These are phyloP conservation scores for Malurus cyaneus DNA, from an alignment of 2,113 vertebrate species.

Conservation along the genomic window DNA sequence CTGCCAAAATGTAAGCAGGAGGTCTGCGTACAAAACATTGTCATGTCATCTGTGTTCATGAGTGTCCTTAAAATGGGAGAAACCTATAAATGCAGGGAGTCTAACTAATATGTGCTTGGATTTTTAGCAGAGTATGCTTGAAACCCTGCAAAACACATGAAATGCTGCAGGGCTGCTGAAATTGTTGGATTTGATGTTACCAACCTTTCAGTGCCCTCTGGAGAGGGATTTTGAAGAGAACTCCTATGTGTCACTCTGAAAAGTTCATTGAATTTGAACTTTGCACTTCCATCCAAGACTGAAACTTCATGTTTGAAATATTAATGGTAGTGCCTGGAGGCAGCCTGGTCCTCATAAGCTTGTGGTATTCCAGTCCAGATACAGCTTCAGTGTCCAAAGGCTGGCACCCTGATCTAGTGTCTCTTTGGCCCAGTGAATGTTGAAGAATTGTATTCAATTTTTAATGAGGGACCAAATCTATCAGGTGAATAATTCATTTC, in stretches of 20 bases:
- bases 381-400: neutral
- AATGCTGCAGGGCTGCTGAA: neutral
- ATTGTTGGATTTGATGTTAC: neutral
- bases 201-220: neutral
- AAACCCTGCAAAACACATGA: neutral
- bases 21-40: neutral
- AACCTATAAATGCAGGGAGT: neutral
- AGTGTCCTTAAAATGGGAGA: neutral
- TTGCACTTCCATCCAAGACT: neutral
- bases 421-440: constrained; percentile 14
- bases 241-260: neutral
- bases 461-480: neutral
- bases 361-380: neutral
- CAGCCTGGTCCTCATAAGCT: neutral
- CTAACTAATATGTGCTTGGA: neutral
- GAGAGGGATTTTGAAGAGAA: constrained; percentile 12
- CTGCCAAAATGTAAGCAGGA: neutral
- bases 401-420: constrained; percentile 14
- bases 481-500: constrained; percentile 31
- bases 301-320: constrained; percentile 13
- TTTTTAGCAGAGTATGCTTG: neutral
- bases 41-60: neutral
- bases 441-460: neutral
- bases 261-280: constrained; percentile 15
- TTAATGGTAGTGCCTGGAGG: neutral